phyloP scores from a whole-genome alignment of 2,797 vertebrate genomes.

The Sylvilagus floridanus region DNA sequence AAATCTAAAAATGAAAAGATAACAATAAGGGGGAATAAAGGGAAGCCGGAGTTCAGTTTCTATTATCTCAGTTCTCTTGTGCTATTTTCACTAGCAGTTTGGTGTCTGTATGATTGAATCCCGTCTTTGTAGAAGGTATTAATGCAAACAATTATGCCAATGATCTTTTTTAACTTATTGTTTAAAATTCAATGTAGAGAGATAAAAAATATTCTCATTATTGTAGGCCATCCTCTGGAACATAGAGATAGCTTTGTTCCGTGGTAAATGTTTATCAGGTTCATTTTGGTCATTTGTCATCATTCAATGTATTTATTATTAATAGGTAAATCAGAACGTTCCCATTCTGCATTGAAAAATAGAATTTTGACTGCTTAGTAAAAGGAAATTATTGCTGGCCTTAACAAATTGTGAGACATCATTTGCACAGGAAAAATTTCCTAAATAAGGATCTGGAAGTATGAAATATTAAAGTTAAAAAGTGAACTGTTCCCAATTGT shows the following conservation, averaged over 20 bases:
- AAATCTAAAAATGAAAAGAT: background rate
- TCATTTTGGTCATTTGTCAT: background rate
- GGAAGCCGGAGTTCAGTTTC: background rate
- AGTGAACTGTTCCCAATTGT: conserved; percentile 33
- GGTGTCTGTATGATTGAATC: background rate
- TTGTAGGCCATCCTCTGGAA: background rate
- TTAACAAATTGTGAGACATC: conserved; percentile 31
- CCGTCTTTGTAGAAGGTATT: background rate
- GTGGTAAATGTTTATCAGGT: background rate
- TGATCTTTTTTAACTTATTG: background rate
- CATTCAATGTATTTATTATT: conserved; percentile 47
- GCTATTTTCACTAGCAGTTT: background rate
- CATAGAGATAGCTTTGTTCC: background rate
- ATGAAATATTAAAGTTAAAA: conserved; percentile 5
- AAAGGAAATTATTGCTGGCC: conserved; percentile 18
- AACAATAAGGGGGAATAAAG: background rate
- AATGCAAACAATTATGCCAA: background rate
- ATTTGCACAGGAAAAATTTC: background rate
- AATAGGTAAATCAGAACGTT: conserved; percentile 29
- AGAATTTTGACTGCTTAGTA: conserved; percentile 1
- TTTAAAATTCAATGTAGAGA: conserved; percentile 20
- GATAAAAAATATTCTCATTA: conserved; percentile 8
- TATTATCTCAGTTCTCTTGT: background rate
- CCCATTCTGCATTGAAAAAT: conserved; percentile 36
- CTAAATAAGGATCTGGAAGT: conserved; percentile 5